phyloP scores from a whole-genome alignment of 2,113 vertebrate species.

The Toxostoma redivivum region DNA sequence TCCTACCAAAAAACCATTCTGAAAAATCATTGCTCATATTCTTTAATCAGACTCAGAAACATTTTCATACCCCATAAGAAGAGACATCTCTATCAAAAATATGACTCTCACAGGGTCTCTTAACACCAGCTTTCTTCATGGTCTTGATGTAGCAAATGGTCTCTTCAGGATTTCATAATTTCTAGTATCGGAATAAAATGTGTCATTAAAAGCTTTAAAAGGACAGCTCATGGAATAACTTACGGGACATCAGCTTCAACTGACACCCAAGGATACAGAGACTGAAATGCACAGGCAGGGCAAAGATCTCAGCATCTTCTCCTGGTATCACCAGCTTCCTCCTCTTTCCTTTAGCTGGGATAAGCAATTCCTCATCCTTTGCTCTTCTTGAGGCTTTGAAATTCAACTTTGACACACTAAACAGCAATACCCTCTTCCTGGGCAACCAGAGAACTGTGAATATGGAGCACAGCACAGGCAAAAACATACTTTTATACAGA shows the following conservation, averaged over 20 bases:
- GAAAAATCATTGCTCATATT: slow-evolving; percentile 12
- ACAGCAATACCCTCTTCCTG: background rate
- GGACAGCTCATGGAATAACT: background rate
- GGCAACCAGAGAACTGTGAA: background rate
- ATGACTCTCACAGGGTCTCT: background rate
- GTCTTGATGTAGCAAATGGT: background rate
- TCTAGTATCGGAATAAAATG: background rate
- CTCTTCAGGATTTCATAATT: background rate
- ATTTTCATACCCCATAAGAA: slow-evolving; percentile 8
- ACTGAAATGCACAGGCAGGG: background rate
- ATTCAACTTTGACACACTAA: background rate
- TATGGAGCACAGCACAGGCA: background rate
- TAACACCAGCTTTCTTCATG: background rate
- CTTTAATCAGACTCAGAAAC: slow-evolving; percentile 41
- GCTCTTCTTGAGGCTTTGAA: background rate
- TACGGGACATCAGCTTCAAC: background rate
- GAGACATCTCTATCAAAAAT: slow-evolving; percentile 3
- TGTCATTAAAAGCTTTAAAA: background rate
- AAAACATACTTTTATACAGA: background rate
- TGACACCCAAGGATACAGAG: background rate
- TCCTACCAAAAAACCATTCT: background rate
- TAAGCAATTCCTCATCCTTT: background rate
- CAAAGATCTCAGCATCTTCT: background rate
- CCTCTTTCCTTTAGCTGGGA: background rate
- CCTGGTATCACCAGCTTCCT: accelerated